Base-by-base conservation (phyloP, 2,888 invertebrate species). In the Volucella zonaria region DNA sequence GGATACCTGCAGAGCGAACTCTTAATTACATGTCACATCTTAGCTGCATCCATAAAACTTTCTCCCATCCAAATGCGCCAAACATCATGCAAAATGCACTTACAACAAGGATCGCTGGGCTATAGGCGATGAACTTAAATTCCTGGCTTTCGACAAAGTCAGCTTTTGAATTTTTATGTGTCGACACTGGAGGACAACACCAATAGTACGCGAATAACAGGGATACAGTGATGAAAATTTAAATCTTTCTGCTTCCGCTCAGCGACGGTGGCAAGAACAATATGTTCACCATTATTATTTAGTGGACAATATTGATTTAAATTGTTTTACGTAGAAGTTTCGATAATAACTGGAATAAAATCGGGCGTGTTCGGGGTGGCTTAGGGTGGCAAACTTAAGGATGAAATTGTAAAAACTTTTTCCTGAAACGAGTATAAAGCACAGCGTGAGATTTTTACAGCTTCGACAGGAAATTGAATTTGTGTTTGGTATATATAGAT, bases 271-370 rank as follows among this genome's bases (percentile, higher is more conserved):
- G 58, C 47, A 42, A 64, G 70, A 61, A 75, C 74, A 79, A 74
- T 68, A 74, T 79, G 83, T 23, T 71, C 54, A 54, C 67, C 80
- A 83, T 83, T 79, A 79, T 83, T 83, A 83, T 83, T 83, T 83
- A 83, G 79, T 70, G 75, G 79, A 75, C 75, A 71, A 80, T 75
- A 75, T 76, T 75, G 74, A 74, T 70, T 70, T 78, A 79, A 75
- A 79, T 79, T 83, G 70, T 79, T 79, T 83, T 83, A 58, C 64
- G 67, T 59, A 70, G 62, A 78, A 78, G 61, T 78, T 82, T 62
- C 62, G 68, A 77, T 70, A 68, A 77, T 77, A 77, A 77, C 61
- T 61, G 61, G 56, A 70, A 76, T 76, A 76, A 76, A 76, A 68
- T 14, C 43, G 11, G 76, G 67, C 76, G 67, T 45, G 47, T 40